Evolutionary conservation across 2,113 vertebrate species (phyloP), one percentile per base, ranked within the genome.

Genomic region (Pachypanchax playfairii): DNA sequence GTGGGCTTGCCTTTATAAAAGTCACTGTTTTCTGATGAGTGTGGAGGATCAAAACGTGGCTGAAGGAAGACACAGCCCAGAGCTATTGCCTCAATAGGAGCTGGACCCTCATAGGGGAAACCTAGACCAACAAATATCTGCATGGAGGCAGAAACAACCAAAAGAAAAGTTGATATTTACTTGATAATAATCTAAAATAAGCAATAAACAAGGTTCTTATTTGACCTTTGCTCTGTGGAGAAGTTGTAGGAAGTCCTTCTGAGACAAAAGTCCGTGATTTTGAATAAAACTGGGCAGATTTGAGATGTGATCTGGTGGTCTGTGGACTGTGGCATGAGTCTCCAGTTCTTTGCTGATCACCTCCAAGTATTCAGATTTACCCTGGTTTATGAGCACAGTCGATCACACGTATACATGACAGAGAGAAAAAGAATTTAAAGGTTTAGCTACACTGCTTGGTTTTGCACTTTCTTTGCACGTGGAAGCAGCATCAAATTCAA

Each of bases 1-100:
- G 90, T 91, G 53, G 90, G 90, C 63, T 91, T 91, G 17, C 90
- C 90, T 60, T 69, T 83, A 71, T 91, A 91, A 67, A 91, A 91
- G 33, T 83, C 55, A n/a, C 76, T 91, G 64, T 83, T 90, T 21
- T 82, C 76, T 20, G 90, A 72, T 17, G 88, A 86, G 69, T 85
- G 87, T 6, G 88, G 80, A 2, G 90, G 85, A 25, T 79, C 54
- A 56, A 91, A 87, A 2, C 66, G 63, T 4, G 90, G 90, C 75
- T 91, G 89, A n/a, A 91, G 83, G 62, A 91, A 91, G 36, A 87
- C 50, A 18, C 90, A 91, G 14, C 90, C 90, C 39, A 85, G 53
- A 26, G 84, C 83, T 14, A 91, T 77, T 2, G 90, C 89, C 62
- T 91, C 89, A 28, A 91, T 78, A 5, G 90, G 89, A 50, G 90